Evolutionary conservation across 2,888 invertebrate species (phyloP).

Genomic region (Psylliodes chrysocephalus): DNA sequence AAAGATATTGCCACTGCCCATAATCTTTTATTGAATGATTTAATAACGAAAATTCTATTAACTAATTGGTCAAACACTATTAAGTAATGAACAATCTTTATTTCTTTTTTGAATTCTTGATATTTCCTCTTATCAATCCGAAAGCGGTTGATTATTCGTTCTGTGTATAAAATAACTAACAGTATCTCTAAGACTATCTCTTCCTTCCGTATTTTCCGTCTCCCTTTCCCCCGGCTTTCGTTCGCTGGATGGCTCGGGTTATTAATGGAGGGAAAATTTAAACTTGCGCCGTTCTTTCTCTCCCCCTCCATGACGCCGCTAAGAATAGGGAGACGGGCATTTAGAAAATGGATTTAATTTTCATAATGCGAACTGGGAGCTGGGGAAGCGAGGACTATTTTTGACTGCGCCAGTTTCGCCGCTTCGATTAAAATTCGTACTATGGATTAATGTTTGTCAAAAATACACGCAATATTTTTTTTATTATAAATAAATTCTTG

Average conservation of each 20-base stretch:
- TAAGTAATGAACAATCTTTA: too few species aligned
- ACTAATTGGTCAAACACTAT: too few species aligned
- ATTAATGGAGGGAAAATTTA: constrained; percentile 61
- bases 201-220: constrained; percentile 60
- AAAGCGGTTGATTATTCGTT: not conserved
- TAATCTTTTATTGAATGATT: too few species aligned
- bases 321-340: not conserved
- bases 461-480: too few species aligned
- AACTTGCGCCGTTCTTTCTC: constrained; percentile 32
- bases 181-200: constrained; percentile 14
- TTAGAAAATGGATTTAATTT: constrained; percentile 2
- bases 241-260: constrained; percentile 50
- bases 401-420: too few species aligned
- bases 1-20: too few species aligned
- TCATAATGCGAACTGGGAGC: not conserved
- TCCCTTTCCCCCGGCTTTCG: constrained; percentile 52
- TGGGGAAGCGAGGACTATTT: not conserved
- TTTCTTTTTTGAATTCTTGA: too few species aligned
- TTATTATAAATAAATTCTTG: too few species aligned
- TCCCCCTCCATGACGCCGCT: not conserved
- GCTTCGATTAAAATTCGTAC: too few species aligned
- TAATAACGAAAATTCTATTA: too few species aligned
- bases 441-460: too few species aligned
- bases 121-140: too few species aligned
- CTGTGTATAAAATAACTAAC: not conserved